phyloP scores from a whole-genome alignment of 2,888 invertebrate genomes.

The Lycia hirtaria region DNA sequence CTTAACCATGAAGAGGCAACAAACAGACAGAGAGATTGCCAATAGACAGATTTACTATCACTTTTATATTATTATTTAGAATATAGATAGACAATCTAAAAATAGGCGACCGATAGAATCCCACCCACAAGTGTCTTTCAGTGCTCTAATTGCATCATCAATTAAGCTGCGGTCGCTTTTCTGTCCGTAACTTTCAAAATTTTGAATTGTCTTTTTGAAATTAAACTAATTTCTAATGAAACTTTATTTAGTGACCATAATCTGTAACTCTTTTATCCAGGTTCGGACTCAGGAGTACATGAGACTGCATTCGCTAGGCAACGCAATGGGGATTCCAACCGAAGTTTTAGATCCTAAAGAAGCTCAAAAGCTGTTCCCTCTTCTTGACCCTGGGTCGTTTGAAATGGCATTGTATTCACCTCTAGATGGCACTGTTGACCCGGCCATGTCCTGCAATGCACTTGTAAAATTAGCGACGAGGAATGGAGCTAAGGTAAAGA shows the following conservation, averaged over 20 bases:
- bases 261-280: slow-evolving; percentile 65
- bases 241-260: too few species aligned
- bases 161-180: too few species aligned
- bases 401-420: slow-evolving; percentile 92
- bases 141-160: too few species aligned
- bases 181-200: too few species aligned
- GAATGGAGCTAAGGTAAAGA: slow-evolving; percentile 88
- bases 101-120: too few species aligned
- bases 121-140: too few species aligned
- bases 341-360: slow-evolving; percentile 89
- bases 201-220: too few species aligned
- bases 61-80: neutral
- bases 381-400: slow-evolving; percentile 90
- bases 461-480: slow-evolving; percentile 89
- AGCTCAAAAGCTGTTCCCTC: slow-evolving; percentile 90
- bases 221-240: too few species aligned
- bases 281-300: slow-evolving; percentile 93
- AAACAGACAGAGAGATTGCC: too few species aligned
- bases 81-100: neutral
- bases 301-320: slow-evolving; percentile 91
- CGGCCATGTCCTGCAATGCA: slow-evolving; percentile 91
- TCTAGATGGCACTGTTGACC: slow-evolving; percentile 94
- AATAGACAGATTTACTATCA: too few species aligned
- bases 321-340: slow-evolving; percentile 91
- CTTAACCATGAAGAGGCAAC: too few species aligned